These are phyloP conservation scores for Capromys pilorides DNA, from an alignment of 2,797 vertebrate genomes.

Conservation along the genomic window DNA sequence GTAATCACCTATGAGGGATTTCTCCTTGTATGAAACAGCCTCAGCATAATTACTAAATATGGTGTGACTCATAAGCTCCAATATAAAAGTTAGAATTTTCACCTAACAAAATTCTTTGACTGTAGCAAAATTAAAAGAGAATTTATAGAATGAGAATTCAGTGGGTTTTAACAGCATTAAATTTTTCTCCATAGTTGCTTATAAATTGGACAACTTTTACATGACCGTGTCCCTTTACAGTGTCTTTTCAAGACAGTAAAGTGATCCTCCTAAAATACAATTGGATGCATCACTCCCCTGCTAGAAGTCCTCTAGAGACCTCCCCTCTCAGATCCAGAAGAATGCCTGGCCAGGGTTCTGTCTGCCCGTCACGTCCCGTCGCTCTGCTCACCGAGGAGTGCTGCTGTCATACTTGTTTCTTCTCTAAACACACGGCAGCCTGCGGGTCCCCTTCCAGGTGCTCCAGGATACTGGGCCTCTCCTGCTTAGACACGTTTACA, in stretches of 20 bases:
- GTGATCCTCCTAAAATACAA: conserved; percentile 25
- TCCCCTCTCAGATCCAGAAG: conserved; percentile 5
- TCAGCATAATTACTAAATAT: background rate
- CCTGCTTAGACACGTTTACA: background rate
- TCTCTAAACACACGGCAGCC: background rate
- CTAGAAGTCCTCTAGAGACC: conserved; percentile 1
- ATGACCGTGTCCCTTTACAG: background rate
- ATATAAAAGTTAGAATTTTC: conserved; percentile 52
- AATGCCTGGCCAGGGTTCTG: background rate
- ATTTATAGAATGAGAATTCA: conserved; percentile 63
- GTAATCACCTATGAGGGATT: too few relatives aligned
- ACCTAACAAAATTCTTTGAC: conserved; percentile 27
- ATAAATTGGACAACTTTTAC: conserved; percentile 44
- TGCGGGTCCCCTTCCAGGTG: background rate
- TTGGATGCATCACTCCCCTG: background rate
- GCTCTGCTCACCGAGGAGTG: background rate
- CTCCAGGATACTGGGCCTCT: background rate
- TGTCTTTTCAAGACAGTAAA: conserved; percentile 63
- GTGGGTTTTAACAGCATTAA: conserved; percentile 31
- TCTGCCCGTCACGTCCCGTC: background rate
- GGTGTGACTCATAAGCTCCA: background rate
- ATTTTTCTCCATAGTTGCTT: conserved; percentile 35
- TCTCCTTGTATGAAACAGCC: background rate
- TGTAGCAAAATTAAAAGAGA: conserved; percentile 19
- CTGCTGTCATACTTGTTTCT: background rate